These are phyloP conservation scores for Bradypodion ventrale DNA, from an alignment of 2,797 vertebrate species.

Conservation along the genomic window DNA sequence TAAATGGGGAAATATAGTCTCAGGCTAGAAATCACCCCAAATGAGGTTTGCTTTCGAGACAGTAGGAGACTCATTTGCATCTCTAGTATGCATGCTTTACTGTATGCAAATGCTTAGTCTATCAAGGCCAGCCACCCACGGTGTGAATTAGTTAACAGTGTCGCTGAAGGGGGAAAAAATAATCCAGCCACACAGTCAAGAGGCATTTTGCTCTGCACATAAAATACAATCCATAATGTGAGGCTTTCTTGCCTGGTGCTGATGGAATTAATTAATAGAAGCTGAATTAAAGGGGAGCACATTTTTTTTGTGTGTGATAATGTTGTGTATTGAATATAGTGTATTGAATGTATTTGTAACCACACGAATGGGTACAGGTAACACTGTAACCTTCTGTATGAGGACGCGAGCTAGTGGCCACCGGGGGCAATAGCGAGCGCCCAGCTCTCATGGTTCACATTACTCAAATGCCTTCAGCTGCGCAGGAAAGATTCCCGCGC, in stretches of 20 bases:
- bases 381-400: no score
- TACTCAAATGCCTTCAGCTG: no score
- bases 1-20: not conserved
- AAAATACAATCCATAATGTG: not conserved
- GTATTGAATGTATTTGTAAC: no score
- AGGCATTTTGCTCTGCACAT: not conserved
- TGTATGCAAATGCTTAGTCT: constrained; percentile 37
- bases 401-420: no score
- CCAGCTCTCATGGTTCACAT: no score
- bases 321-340: no score
- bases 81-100: not conserved
- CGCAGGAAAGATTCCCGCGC: no score
- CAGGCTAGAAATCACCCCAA: constrained; percentile 33
- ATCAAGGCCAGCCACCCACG: not conserved
- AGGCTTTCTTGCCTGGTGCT: not conserved
- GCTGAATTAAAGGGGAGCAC: not conserved
- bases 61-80: constrained; percentile 35
- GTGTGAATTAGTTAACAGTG: constrained; percentile 15
- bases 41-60: constrained; percentile 38
- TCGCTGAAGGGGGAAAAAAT: not conserved
- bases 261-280: constrained; percentile 14
- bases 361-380: no score
- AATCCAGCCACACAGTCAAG: not conserved
- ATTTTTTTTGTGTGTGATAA: not conserved
- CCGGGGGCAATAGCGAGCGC: no score